These are phyloP conservation scores for Sweltsa coloradensis DNA, from an alignment of 1,140 invertebrate genomes.

Conservation along the genomic window DNA sequence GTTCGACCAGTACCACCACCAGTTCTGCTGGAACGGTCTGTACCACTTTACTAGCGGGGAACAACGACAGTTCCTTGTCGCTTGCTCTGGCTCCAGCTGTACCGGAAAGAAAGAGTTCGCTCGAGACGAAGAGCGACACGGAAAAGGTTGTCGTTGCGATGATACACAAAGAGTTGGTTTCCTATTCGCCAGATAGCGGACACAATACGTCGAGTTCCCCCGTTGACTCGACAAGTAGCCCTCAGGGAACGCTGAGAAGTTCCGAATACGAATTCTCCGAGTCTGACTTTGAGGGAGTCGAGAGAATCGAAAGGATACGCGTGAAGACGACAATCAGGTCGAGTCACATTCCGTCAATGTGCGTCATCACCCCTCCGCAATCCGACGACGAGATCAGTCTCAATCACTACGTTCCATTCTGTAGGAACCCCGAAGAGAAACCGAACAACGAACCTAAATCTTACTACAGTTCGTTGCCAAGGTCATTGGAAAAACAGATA, in stretches of 20 bases:
- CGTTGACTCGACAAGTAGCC: constrained; percentile 57
- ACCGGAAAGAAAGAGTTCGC: constrained; percentile 21
- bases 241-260: constrained; percentile 38
- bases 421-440: too few relatives aligned
- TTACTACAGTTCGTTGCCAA: constrained; percentile 17
- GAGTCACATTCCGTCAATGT: constrained; percentile 82
- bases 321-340: constrained; percentile 77
- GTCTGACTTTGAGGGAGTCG: constrained; percentile 71
- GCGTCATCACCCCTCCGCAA: constrained; percentile 76
- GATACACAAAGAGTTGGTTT: constrained; percentile 34
- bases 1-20: constrained; percentile 77
- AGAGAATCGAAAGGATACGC: constrained; percentile 69
- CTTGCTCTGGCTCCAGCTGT: constrained; percentile 32
- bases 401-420: constrained; percentile 12
- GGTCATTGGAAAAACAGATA: constrained; percentile 17
- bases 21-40: constrained; percentile 82
- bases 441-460: too few relatives aligned
- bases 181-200: constrained; percentile 59
- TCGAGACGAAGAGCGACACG: constrained; percentile 27
- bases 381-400: constrained; percentile 63
- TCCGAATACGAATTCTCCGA: constrained; percentile 60
- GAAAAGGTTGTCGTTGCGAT: constrained; percentile 34
- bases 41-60: constrained; percentile 54
- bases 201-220: constrained; percentile 70
- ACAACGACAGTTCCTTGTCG: constrained; percentile 36